Base-by-base conservation (phyloP, 2,797 vertebrate species). In the Acipenser oxyrinchus region DNA sequence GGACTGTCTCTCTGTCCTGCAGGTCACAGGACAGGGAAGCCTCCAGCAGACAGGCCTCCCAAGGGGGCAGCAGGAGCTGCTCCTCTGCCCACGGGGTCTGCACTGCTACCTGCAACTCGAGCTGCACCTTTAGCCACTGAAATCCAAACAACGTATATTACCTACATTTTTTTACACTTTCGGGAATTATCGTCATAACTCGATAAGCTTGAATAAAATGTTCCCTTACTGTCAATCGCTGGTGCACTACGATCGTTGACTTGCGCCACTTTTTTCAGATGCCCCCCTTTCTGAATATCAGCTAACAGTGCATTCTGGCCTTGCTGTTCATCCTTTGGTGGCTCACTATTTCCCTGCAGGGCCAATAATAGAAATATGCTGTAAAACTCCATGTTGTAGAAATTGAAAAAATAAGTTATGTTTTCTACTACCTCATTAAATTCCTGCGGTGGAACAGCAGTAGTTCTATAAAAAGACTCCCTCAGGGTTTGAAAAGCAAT, bases 241-340 rank as follows among this genome's bases (percentile, higher is more conserved):
- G 97, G 96, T 11, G 89, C 87, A 0, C 97, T 99, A 64, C 94
- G 91, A 82, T 99, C 97, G 1, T 93, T 94, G 87, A 92, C 84
- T 72, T 95, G 92, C 0, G 87, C 75, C 75, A 96, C 94, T 77
- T 91, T 98, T 68, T 83, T 92, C 6, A 99, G 82, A 65, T 80
- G 90, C 69, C 91, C 76, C 79, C 97, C 95, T 81, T 92, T 95
- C 76, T 97, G 95, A 82, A 99, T 99, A 58, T 99, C 95, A 0
- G 91, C 87, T 74, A 99, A 59, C 57, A 99, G 87, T 0, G 96
- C 96, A 0, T 74, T 90, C 51, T 95, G 91, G 10, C 83, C 88
- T 77, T 85, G 84, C 69, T 86, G 77, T 61, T 89, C 87, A 58
- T 81, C 78, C 68, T 80, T 82, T 6, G 86, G 72, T 57, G 81